Percentiles rank a stretch among this genome's conserved stretches.
phyloP scores from a whole-genome alignment of 2,888 invertebrate species.

The Chaetoderma sp. region DNA sequence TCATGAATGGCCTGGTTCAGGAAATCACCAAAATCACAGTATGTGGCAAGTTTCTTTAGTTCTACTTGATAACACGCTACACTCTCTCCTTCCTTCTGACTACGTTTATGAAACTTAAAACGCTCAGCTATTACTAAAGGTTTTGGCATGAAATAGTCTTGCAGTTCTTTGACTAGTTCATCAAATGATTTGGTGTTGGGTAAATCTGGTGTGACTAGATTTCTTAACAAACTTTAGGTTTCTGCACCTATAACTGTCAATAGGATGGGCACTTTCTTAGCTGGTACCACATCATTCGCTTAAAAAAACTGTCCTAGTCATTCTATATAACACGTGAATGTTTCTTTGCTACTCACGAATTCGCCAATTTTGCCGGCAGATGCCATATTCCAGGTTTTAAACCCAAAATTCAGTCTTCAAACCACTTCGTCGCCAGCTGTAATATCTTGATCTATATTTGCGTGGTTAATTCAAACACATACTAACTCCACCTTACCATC shows the following conservation, averaged over 20 bases:
- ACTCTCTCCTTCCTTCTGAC: background rate
- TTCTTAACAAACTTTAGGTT: conserved; percentile 14
- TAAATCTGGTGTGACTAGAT: conserved; percentile 28
- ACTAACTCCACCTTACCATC: too few relatives aligned
- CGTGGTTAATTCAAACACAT: too few relatives aligned
- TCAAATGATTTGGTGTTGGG: conserved; percentile 30
- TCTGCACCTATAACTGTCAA: conserved; percentile 30
- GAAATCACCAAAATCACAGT: conserved; percentile 6
- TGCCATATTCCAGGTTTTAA: too few relatives aligned
- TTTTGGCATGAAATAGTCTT: conserved; percentile 28
- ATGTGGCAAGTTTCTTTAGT: background rate
- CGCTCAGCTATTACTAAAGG: conserved; percentile 28
- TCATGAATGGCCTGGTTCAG: conserved; percentile 30
- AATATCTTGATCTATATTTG: too few relatives aligned
- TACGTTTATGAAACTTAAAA: conserved; percentile 2
- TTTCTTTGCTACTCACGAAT: too few relatives aligned
- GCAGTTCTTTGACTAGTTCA: conserved; percentile 15
- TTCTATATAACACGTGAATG: too few relatives aligned
- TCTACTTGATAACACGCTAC: background rate
- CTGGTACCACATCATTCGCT: conserved; percentile 26
- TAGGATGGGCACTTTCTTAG: conserved; percentile 30
- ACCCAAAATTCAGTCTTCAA: too few relatives aligned
- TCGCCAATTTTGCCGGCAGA: too few relatives aligned
- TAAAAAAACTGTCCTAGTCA: conserved; percentile 31
- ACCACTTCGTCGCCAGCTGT: too few relatives aligned